Evolutionary conservation across 2,888 invertebrate genomes (phyloP).

Genomic region (Panzeria rudis): DNA sequence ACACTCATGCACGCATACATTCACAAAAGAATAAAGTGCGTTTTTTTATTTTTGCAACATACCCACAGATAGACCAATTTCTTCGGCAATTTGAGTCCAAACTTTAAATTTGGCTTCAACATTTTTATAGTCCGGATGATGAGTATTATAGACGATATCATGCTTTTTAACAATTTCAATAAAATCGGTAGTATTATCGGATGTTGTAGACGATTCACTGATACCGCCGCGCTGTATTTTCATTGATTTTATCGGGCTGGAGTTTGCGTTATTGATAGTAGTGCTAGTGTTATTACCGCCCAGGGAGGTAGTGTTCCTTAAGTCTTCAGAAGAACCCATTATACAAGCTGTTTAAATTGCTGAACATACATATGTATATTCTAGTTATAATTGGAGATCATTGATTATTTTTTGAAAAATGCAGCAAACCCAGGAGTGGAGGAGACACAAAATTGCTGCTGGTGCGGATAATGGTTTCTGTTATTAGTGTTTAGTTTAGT

Average conservation of each 20-base stretch:
- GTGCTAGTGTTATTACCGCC: conserved; percentile 32
- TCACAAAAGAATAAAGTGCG: conserved; percentile 1
- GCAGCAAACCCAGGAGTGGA: conserved; percentile 3
- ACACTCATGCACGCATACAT: not conserved
- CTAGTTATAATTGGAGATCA: conserved; percentile 13
- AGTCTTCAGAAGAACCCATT: conserved; percentile 52
- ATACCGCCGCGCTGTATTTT: conserved; percentile 78
- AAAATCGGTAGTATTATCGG: conserved; percentile 82
- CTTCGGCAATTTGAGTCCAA: conserved; percentile 82
- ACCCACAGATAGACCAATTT: conserved; percentile 83
- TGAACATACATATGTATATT: not conserved
- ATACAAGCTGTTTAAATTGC: conserved; percentile 1
- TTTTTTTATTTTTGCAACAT: conserved; percentile 73
- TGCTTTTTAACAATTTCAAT: conserved; percentile 83
- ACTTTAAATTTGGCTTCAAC: conserved; percentile 82
- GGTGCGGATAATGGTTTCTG: conserved; percentile 24
- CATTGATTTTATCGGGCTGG: conserved; percentile 63
- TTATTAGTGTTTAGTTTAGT: conserved; percentile 45
- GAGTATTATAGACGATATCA: conserved; percentile 83
- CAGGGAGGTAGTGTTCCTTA: conserved; percentile 18
- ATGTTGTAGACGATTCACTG: conserved; percentile 81
- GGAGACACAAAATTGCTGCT: conserved; percentile 2
- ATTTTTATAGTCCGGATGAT: conserved; percentile 83
- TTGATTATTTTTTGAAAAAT: conserved; percentile 35
- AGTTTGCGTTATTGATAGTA: conserved; percentile 12